Percentiles rank a stretch among this genome's conserved stretches.
These are phyloP conservation scores for Listrodromus nycthemerus DNA, from an alignment of 2,888 invertebrate genomes.

Conservation along the genomic window DNA sequence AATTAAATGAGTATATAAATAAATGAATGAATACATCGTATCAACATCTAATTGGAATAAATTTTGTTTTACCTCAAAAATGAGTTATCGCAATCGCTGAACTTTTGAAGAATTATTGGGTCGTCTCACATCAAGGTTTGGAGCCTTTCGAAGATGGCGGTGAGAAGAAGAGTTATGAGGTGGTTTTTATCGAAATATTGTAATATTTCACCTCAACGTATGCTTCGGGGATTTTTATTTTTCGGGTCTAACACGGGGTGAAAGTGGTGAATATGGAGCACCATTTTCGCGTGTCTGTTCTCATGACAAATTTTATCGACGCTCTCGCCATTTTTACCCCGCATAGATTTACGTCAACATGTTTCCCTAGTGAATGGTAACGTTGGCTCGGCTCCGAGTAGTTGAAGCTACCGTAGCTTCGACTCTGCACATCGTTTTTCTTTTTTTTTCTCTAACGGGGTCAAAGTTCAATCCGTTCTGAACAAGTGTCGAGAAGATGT, in stretches of 20 bases:
- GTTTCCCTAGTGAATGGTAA: constrained; percentile 6
- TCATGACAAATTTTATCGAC: neutral
- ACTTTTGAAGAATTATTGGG: too few relatives aligned
- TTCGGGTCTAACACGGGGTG: too few relatives aligned
- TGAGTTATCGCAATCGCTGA: too few relatives aligned
- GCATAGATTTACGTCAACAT: constrained; percentile 10
- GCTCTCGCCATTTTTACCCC: too few relatives aligned
- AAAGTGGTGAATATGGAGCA: neutral
- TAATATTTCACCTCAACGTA: neutral
- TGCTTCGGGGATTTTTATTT: neutral
- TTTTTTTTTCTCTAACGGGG: constrained; percentile 5
- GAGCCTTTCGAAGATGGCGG: too few relatives aligned
- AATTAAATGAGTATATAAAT: neutral
- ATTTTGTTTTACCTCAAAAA: too few relatives aligned
- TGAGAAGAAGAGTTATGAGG: too few relatives aligned
- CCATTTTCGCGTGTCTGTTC: neutral
- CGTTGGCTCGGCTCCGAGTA: neutral
- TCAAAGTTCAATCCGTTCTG: constrained; percentile 13
- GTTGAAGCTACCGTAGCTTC: neutral
- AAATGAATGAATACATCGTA: neutral
- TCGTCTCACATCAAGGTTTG: too few relatives aligned
- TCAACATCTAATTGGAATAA: too few relatives aligned
- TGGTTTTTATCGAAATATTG: neutral
- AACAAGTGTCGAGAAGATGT: constrained; percentile 28
- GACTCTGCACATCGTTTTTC: neutral